These are phyloP conservation scores for Telenomus remus DNA, from an alignment of 1,140 invertebrate species.

Conservation along the genomic window DNA sequence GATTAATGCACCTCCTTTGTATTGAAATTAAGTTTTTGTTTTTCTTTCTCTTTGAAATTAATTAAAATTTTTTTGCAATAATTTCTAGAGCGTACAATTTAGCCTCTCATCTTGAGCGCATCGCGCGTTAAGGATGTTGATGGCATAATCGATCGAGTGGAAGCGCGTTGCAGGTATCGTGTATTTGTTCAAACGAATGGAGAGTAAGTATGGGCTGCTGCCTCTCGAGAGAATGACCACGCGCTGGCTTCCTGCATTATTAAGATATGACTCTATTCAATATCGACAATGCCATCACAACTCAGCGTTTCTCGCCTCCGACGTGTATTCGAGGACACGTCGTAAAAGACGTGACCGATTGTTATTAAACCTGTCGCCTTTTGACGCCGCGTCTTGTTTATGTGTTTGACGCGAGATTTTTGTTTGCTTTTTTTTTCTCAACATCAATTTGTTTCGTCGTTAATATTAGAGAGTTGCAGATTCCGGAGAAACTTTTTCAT, in stretches of 20 bases:
- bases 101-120: slow-evolving; percentile 24
- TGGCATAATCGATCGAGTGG: slow-evolving; percentile 55
- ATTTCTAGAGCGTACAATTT: not conserved
- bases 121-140: slow-evolving; percentile 46
- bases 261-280: slow-evolving; percentile 65
- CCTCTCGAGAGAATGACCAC: slow-evolving; percentile 37
- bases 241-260: slow-evolving; percentile 62
- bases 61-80: not conserved
- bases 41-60: too few relatives aligned
- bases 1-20: too few relatives aligned
- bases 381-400: slow-evolving; percentile 19
- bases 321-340: slow-evolving; percentile 19
- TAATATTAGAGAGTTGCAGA: slow-evolving; percentile 8
- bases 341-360: slow-evolving; percentile 47
- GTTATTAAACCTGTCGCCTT: slow-evolving; percentile 50
- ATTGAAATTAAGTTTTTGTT: too few relatives aligned
- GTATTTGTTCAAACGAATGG: slow-evolving; percentile 63
- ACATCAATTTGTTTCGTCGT: slow-evolving; percentile 27
- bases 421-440: too few relatives aligned
- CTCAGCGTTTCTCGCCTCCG: slow-evolving; percentile 63
- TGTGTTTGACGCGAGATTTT: slow-evolving; percentile 8
- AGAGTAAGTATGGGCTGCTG: slow-evolving; percentile 52
- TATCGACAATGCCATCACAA: slow-evolving; percentile 69
- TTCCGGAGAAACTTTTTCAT: slow-evolving; percentile 14
- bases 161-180: slow-evolving; percentile 62